Percentiles rank a stretch among this genome's conserved stretches.
Conservation (phyloP, 2,113 vertebrate genomes). For the Micronycteris hirsuta region DNA sequence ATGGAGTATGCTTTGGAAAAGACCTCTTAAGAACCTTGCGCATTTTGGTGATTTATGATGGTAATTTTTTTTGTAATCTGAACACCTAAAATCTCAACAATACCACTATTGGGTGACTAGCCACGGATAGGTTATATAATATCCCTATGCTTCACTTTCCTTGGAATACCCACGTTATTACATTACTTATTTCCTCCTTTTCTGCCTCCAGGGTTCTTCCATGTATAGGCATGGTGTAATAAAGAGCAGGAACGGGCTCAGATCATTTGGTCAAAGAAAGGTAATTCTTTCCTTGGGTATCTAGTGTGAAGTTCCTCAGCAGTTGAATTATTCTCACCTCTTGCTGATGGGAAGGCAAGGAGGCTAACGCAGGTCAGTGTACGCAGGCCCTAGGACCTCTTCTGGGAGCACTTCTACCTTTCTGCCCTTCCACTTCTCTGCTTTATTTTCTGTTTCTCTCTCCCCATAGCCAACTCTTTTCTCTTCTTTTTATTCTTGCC, state of each 20-base stretch:
- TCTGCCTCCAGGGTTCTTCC: not conserved
- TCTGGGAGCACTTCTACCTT: too few relatives aligned
- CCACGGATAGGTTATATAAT: not conserved
- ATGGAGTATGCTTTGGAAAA: not conserved
- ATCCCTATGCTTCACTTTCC: not conserved
- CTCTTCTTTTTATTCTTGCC: not conserved
- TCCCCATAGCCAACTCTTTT: not conserved
- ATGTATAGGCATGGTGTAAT: not conserved
- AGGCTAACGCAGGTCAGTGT: not conserved
- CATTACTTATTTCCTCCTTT: not conserved
- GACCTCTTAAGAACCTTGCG: not conserved
- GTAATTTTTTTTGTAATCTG: not conserved
- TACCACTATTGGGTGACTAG: not conserved
- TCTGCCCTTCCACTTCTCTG: not conserved
- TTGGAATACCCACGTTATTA: not conserved
- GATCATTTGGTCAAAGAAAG: not conserved
- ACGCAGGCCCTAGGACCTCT: not conserved
- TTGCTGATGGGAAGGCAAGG: not conserved
- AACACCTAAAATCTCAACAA: not conserved
- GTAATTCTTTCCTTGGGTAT: not conserved
- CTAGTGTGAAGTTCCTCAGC: not conserved
- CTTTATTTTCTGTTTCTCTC: not conserved
- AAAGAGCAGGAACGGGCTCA: not conserved
- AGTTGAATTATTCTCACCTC: not conserved
- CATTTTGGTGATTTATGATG: not conserved